Evolutionary conservation across 2,888 invertebrate genomes (phyloP).

Genomic region (Uloborus plumipes): DNA sequence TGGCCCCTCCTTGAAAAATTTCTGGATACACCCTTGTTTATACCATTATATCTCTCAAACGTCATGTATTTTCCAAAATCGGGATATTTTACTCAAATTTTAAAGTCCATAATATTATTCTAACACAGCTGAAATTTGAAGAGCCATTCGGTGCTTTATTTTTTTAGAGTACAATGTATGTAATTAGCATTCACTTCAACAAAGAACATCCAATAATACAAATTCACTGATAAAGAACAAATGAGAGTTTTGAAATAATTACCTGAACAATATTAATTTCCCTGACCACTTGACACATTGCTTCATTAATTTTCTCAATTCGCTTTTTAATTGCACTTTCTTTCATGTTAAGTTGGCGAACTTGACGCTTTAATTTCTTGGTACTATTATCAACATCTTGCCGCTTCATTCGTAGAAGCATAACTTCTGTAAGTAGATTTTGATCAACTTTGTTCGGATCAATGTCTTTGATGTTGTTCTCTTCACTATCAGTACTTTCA

Average conservation of each 20-base stretch:
- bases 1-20: no score
- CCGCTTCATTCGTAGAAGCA: conserved; percentile 15
- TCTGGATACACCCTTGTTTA: no score
- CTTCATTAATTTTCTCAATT: conserved; percentile 29
- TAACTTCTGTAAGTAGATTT: conserved; percentile 24
- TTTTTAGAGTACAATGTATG: no score
- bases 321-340: conserved; percentile 22
- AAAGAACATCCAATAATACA: no score
- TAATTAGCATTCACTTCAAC: no score
- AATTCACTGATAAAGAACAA: no score
- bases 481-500: conserved; percentile 48
- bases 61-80: no score
- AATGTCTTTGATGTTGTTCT: conserved; percentile 10
- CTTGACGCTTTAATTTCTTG: conserved; percentile 30
- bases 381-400: conserved; percentile 36
- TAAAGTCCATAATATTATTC: no score
- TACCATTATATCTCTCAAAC: no score
- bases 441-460: conserved; percentile 16
- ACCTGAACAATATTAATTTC: conserved; percentile 33
- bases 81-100: no score
- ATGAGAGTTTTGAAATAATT: background rate
- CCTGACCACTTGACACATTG: conserved; percentile 8
- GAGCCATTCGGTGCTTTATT: no score
- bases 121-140: no score
- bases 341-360: background rate